Percentiles rank a stretch among this genome's conserved stretches.
Conservation (phyloP, 30 jellyfish, hydroid and myxozoan genomes). For the Pseudorhiza aurosa region DNA sequence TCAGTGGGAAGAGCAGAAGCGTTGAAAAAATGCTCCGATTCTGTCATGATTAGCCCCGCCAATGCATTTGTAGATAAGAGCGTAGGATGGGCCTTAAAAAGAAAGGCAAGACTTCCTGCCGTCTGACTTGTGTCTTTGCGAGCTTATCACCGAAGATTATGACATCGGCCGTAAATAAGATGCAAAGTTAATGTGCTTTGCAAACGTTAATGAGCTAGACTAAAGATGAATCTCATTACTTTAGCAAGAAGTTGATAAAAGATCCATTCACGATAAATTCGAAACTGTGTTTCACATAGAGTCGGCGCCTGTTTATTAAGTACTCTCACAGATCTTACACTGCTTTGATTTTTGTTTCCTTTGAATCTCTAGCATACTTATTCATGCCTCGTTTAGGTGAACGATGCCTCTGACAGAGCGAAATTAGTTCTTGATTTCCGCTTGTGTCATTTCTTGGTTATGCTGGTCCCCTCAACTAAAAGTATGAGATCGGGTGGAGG, state of each 20-base stretch:
- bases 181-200: conserved; percentile 21
- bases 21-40: not conserved
- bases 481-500: no score
- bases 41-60: conserved; percentile 1
- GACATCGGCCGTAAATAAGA: conserved; percentile 44
- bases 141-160: conserved; percentile 18
- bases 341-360: no score
- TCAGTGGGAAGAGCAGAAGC: not conserved
- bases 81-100: not conserved
- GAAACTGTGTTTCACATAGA: not conserved
- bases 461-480: no score
- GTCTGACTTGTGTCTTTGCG: conserved; percentile 41
- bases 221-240: conserved; percentile 18
- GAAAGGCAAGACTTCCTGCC: conserved; percentile 49
- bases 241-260: conserved; percentile 1
- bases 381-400: no score
- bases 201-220: conserved; percentile 37
- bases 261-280: conserved; percentile 13
- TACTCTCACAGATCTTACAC: conserved; percentile 9
- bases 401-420: no score
- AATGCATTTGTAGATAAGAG: conserved; percentile 15
- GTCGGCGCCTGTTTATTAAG: conserved; percentile 16
- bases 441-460: no score
- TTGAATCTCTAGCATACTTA: no score
- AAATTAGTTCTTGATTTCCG: no score